Conservation (phyloP, 2,888 invertebrate species). For the Rhimphoctona megacephalus region DNA sequence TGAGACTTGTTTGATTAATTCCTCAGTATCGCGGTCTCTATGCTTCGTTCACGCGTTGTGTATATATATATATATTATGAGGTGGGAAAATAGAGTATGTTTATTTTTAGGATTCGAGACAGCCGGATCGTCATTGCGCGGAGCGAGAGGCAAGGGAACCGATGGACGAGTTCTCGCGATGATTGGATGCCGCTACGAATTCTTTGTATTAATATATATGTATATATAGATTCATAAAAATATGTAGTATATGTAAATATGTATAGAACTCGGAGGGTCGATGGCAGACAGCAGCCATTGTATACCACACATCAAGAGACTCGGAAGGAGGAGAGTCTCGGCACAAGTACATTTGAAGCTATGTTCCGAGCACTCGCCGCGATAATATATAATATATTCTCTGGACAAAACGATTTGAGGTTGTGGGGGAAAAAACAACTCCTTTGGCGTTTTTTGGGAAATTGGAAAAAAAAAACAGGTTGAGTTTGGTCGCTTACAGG, state of each 20-base stretch:
- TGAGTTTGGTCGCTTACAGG: neutral
- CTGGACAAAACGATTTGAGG: neutral
- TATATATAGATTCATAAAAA: constrained; percentile 22
- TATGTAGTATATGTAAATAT: neutral
- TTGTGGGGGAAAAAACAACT: neutral
- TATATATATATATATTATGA: constrained; percentile 31
- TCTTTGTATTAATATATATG: constrained; percentile 47
- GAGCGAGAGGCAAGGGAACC: constrained; percentile 7
- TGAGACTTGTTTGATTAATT: constrained; percentile 51
- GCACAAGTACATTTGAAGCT: neutral
- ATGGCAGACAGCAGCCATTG: constrained; percentile 65
- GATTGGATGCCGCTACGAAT: constrained; percentile 46
- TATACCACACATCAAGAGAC: constrained; percentile 38
- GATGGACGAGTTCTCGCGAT: constrained; percentile 52
- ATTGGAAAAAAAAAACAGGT: neutral
- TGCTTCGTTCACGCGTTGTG: constrained; percentile 3
- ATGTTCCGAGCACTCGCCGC: neutral
- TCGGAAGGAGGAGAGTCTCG: constrained; percentile 31
- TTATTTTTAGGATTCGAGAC: constrained; percentile 66
- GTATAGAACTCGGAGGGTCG: constrained; percentile 56
- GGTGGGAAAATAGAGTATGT: constrained; percentile 60
- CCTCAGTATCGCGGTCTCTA: constrained; percentile 19
- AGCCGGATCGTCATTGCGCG: constrained; percentile 34
- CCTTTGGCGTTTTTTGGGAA: neutral
- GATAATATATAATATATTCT: neutral